Conservation (phyloP, 2,888 invertebrate genomes). For the Lingula anatina region DNA sequence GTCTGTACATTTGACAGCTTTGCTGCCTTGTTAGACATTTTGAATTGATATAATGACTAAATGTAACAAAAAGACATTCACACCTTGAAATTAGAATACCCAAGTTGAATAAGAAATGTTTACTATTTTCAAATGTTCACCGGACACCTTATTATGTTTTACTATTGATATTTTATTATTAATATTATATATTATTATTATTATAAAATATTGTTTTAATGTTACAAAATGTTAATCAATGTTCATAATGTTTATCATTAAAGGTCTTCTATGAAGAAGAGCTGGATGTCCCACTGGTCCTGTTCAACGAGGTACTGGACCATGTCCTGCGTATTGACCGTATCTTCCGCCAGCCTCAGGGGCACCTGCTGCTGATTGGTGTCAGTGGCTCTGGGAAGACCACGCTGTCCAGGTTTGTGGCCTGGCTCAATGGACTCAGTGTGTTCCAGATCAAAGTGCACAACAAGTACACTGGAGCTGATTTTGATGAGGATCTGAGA, state of each 20-base stretch:
- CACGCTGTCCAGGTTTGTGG: conserved; percentile 96
- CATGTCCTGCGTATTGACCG: conserved; percentile 97
- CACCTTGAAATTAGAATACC: too few species aligned
- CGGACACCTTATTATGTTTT: too few species aligned
- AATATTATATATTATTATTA: too few species aligned
- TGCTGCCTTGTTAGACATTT: too few species aligned
- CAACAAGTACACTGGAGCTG: conserved; percentile 97
- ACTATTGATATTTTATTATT: too few species aligned
- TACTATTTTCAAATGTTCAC: too few species aligned
- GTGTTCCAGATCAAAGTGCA: conserved; percentile 99
- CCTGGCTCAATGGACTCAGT: conserved; percentile 99
- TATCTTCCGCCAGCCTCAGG: conserved; percentile 98
- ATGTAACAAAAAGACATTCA: too few species aligned
- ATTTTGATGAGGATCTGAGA: conserved; percentile 98
- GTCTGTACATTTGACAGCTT: too few species aligned
- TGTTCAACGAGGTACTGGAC: conserved; percentile 98
- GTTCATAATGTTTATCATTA: background rate
- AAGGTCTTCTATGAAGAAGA: conserved; percentile 98
- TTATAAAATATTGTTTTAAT: too few species aligned
- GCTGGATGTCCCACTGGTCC: conserved; percentile 92
- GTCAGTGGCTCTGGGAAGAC: conserved; percentile 99
- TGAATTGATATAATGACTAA: too few species aligned
- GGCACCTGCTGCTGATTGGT: conserved; percentile 93
- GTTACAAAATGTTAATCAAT: too few species aligned
- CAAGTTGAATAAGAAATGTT: too few species aligned